These are phyloP conservation scores for Bugula neritina DNA, from an alignment of 2,888 invertebrate genomes.

Conservation along the genomic window DNA sequence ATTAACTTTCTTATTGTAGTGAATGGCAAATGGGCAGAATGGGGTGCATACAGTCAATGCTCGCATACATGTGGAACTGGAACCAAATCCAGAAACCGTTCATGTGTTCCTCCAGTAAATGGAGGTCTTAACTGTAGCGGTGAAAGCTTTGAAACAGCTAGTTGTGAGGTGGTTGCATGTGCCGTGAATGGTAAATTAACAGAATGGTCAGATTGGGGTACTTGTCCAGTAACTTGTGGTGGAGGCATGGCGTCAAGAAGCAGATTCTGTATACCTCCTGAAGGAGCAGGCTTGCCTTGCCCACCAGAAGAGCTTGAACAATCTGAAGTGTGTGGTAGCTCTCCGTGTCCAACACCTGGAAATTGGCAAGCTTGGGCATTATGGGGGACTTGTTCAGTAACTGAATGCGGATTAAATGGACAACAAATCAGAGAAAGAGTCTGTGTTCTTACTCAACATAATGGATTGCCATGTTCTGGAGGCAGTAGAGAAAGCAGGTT, in stretches of 20 bases:
- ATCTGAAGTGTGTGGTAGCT: neutral
- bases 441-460: neutral
- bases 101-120: neutral
- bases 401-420: constrained; percentile 5
- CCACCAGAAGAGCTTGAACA: neutral
- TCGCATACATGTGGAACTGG: neutral
- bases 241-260: constrained; percentile 20
- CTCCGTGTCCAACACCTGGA: neutral
- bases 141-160: neutral
- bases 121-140: neutral
- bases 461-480: neutral
- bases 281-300: constrained; percentile 12
- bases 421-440: neutral
- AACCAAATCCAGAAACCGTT: neutral
- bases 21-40: neutral
- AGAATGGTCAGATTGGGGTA: constrained; percentile 21
- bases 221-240: constrained; percentile 26
- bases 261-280: constrained; percentile 11
- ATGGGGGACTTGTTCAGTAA: neutral
- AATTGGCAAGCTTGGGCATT: neutral
- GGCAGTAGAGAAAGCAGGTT: neutral
- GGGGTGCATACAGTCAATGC: constrained; percentile 10
- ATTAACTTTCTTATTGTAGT: too few relatives aligned
- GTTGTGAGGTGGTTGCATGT: neutral
- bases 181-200: constrained; percentile 1